phyloP scores from a whole-genome alignment of 2,797 vertebrate species.

The Crypturellus tataupa region DNA sequence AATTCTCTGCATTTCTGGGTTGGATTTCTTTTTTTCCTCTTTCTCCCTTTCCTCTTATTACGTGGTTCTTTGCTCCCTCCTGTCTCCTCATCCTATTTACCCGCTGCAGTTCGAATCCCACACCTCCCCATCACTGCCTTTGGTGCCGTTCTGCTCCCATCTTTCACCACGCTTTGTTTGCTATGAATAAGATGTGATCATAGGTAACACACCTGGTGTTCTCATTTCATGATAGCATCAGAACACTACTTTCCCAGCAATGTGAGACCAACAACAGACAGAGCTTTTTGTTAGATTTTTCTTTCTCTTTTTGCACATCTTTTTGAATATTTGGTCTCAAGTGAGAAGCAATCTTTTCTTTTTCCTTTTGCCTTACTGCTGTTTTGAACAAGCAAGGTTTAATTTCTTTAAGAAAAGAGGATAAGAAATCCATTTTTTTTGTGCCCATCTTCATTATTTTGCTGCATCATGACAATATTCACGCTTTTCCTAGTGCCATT shows the following conservation, averaged over 20 bases:
- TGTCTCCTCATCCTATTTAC: not conserved
- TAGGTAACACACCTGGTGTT: not conserved
- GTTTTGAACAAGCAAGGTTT: not conserved
- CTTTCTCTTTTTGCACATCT: not conserved
- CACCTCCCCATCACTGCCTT: not conserved
- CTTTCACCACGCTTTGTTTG: conserved; percentile 7
- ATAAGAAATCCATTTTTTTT: not conserved
- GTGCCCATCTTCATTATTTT: not conserved
- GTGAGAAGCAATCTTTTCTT: not conserved
- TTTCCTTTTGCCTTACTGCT: not conserved
- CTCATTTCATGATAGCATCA: conserved; percentile 22
- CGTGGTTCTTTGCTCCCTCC: not conserved
- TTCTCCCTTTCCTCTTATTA: not conserved
- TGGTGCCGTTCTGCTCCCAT: not conserved
- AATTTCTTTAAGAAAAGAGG: not conserved
- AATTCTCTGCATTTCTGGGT: not conserved
- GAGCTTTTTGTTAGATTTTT: not conserved
- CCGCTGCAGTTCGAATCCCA: not conserved
- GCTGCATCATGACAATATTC: not conserved
- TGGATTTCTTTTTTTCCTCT: not conserved
- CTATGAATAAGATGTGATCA: not conserved
- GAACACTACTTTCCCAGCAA: conserved; percentile 39
- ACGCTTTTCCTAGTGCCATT: not conserved
- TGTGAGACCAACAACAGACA: not conserved
- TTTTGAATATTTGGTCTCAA: conserved; percentile 1